Conservation (phyloP, 2,113 vertebrate species). For the Sinocyclocheilus rhinocerous region DNA sequence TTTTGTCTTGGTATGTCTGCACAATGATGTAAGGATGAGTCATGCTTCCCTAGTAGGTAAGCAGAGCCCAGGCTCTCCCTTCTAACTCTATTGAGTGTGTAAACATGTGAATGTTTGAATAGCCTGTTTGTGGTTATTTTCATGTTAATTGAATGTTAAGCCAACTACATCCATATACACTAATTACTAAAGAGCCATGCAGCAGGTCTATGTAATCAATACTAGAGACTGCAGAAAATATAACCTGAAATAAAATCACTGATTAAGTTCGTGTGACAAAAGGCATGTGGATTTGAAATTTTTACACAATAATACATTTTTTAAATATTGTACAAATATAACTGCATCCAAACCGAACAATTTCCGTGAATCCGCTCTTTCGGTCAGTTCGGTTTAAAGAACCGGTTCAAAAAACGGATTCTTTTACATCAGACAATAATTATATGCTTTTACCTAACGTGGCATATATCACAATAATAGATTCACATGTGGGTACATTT, state of each 20-base stretch:
- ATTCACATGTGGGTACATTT: too few relatives aligned
- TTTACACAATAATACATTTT: too few relatives aligned
- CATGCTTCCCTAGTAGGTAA: not conserved
- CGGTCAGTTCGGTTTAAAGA: not conserved
- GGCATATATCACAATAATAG: too few relatives aligned
- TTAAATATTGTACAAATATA: too few relatives aligned
- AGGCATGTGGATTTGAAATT: too few relatives aligned
- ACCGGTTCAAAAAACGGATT: not conserved
- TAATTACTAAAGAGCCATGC: not conserved
- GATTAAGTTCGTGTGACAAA: not conserved
- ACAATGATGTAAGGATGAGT: constrained; percentile 40
- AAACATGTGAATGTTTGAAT: not conserved
- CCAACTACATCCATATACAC: not conserved
- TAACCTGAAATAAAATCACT: not conserved
- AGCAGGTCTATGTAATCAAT: not conserved
- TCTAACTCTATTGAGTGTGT: not conserved
- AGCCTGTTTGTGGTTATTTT: too few relatives aligned
- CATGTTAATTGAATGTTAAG: not conserved
- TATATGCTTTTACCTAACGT: too few relatives aligned
- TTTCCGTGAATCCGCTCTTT: not conserved
- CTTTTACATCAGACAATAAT: not conserved
- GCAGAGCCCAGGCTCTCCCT: not conserved
- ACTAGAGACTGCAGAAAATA: not conserved
- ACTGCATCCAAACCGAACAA: not conserved
- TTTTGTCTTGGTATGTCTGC: constrained; percentile 15